Conservation (phyloP, 2,113 vertebrate genomes). For the Oenanthe melanoleuca region DNA sequence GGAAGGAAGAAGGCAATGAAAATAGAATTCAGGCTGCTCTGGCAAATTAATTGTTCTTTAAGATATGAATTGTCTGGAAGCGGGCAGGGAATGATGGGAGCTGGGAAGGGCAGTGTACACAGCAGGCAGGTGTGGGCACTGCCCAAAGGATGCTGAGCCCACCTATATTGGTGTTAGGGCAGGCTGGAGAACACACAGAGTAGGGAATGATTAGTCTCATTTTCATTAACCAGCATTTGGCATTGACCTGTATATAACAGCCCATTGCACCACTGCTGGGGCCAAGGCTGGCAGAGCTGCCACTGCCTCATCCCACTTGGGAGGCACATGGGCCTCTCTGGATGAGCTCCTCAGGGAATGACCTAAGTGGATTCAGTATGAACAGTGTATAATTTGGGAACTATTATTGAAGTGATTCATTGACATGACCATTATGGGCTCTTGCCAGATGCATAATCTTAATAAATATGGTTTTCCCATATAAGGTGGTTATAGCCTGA, state of each 20-base stretch:
- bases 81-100: neutral
- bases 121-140: neutral
- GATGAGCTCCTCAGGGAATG: neutral
- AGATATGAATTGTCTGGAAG: neutral
- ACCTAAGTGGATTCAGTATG: neutral
- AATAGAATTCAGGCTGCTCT: slow-evolving; percentile 23
- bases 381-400: neutral
- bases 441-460: neutral
- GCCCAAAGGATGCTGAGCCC: neutral
- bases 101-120: neutral
- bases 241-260: neutral
- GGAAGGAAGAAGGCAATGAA: slow-evolving; percentile 14
- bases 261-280: neutral
- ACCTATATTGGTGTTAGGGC: neutral
- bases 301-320: neutral
- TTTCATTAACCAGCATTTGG: neutral
- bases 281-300: neutral
- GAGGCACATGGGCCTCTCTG: neutral
- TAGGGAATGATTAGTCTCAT: neutral
- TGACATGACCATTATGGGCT: neutral
- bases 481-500: neutral
- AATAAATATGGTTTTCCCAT: slow-evolving; percentile 8
- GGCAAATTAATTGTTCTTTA: slow-evolving; percentile 6
- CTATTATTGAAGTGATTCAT: neutral
- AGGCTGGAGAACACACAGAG: neutral